A percentile compares a stretch with the other conserved stretches of the same genome.
These are phyloP conservation scores for Bombyx mandarina DNA, from an alignment of 1,140 invertebrate genomes.

Conservation along the genomic window DNA sequence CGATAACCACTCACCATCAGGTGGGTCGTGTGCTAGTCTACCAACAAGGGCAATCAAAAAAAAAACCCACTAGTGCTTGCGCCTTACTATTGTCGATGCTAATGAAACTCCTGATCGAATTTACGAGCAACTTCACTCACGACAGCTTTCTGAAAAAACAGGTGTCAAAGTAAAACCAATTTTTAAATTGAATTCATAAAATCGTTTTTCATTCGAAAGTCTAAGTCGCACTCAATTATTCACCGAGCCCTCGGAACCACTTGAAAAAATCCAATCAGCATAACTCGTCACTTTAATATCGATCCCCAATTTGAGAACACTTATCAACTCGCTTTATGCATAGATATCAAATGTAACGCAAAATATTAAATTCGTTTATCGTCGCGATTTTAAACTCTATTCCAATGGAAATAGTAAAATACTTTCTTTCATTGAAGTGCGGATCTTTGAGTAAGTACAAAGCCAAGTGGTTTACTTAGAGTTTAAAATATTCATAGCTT, in stretches of 20 bases:
- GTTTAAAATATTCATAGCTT: conserved; percentile 73
- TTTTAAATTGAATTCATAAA: conserved; percentile 6
- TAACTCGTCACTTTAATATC: conserved; percentile 68
- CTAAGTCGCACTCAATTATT: conserved; percentile 48
- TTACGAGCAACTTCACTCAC: too few relatives aligned
- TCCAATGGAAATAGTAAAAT: conserved; percentile 26
- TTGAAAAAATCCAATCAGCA: conserved; percentile 70
- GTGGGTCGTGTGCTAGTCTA: too few relatives aligned
- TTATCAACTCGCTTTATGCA: conserved; percentile 67
- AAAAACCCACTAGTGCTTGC: too few relatives aligned
- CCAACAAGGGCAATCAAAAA: too few relatives aligned
- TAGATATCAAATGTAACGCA: conserved; percentile 51
- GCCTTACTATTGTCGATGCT: too few relatives aligned
- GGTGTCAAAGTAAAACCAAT: neutral
- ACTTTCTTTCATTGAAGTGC: conserved; percentile 43
- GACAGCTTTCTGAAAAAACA: too few relatives aligned
- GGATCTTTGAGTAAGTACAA: conserved; percentile 44
- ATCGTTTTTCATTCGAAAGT: conserved; percentile 28
- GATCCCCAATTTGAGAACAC: conserved; percentile 68
- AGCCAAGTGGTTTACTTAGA: conserved; percentile 63
- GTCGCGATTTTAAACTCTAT: conserved; percentile 42
- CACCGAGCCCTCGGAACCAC: conserved; percentile 54
- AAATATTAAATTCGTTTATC: conserved; percentile 19
- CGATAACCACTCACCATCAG: too few relatives aligned
- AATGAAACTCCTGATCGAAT: too few relatives aligned